Percentiles rank a stretch among this genome's conserved stretches.
phyloP scores from a whole-genome alignment of 2,113 vertebrate species.

The Oryzias melastigma region DNA sequence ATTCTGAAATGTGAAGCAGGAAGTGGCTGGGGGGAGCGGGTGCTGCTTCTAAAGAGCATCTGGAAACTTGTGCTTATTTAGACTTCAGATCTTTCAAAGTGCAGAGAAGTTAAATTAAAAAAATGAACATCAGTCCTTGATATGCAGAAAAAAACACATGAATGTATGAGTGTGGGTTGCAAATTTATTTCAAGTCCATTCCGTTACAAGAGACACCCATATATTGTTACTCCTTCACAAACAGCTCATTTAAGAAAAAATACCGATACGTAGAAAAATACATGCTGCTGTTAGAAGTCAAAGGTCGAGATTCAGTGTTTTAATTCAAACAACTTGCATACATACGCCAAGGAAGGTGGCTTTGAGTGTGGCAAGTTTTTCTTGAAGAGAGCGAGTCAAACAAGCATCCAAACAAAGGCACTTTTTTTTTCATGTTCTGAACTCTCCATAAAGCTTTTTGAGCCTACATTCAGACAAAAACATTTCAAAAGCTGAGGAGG shows the following conservation, averaged over 20 bases:
- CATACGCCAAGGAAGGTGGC: constrained; percentile 58
- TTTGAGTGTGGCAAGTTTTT: constrained; percentile 53
- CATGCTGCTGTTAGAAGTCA: constrained; percentile 73
- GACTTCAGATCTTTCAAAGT: constrained; percentile 30
- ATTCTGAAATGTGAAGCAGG: constrained; percentile 37
- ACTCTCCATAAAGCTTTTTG: constrained; percentile 64
- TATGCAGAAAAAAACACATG: constrained; percentile 34
- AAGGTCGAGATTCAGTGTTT: constrained; percentile 71
- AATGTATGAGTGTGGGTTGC: constrained; percentile 42
- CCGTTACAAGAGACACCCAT: constrained; percentile 56
- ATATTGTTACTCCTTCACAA: constrained; percentile 63
- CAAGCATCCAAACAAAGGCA: constrained; percentile 58
- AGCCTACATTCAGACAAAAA: constrained; percentile 66
- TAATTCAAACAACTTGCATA: constrained; percentile 76
- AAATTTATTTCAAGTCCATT: constrained; percentile 69
- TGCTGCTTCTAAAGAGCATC: constrained; percentile 26
- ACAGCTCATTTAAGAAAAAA: constrained; percentile 65
- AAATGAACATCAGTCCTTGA: constrained; percentile 5
- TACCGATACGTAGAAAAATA: constrained; percentile 74
- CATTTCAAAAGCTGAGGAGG: constrained; percentile 39
- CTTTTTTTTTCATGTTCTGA: constrained; percentile 38
- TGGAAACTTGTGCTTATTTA: constrained; percentile 34
- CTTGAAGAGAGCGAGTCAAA: constrained; percentile 45
- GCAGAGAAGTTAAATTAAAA: neutral
- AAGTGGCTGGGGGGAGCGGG: constrained; percentile 34